Conservation (phyloP, 2,113 vertebrate species). For the Pelmatolapia mariae region DNA sequence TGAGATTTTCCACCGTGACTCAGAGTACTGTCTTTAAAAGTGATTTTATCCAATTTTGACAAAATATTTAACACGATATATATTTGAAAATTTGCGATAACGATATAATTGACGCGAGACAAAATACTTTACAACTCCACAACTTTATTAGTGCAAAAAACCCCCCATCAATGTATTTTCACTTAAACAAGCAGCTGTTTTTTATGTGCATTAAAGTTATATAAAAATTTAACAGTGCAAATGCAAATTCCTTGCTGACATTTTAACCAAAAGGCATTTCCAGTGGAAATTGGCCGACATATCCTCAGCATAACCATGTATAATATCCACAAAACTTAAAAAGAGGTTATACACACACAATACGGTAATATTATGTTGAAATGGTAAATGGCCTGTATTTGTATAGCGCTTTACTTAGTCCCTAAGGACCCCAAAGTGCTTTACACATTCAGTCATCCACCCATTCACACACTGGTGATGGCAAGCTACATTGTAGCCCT, state of each 20-base stretch:
- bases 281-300: neutral
- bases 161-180: rapidly evolving
- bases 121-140: neutral
- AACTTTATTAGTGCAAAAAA: neutral
- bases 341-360: too few species aligned
- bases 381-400: too few species aligned
- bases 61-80: neutral
- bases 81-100: neutral
- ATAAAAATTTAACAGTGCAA: neutral
- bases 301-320: too few species aligned
- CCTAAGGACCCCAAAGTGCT: too few species aligned
- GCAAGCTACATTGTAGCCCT: too few species aligned
- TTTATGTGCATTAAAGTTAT: neutral
- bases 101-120: neutral
- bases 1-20: neutral
- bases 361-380: too few species aligned
- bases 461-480: too few species aligned
- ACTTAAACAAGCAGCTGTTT: neutral
- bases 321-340: too few species aligned
- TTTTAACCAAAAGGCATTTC: neutral
- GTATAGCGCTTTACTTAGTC: too few species aligned
- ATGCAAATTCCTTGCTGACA: neutral
- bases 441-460: too few species aligned
- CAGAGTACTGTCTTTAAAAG: neutral
- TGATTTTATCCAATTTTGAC: neutral